These are phyloP conservation scores for Natator depressus DNA, from an alignment of 2,113 vertebrate species.

Conservation along the genomic window DNA sequence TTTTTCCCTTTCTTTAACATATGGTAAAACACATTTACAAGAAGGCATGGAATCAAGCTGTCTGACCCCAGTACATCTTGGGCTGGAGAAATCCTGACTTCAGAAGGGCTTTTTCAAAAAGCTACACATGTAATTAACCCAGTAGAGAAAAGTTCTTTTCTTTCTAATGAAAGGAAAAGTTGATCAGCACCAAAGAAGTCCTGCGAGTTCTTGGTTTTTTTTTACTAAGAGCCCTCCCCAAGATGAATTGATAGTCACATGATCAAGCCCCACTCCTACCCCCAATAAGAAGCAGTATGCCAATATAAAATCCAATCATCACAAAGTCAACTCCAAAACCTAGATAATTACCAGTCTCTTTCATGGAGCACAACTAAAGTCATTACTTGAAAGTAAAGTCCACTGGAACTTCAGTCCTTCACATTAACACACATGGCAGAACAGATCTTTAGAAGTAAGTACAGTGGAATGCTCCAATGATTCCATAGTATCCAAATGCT, in stretches of 20 bases:
- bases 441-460: background rate
- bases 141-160: background rate
- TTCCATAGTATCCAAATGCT: background rate
- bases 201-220: background rate
- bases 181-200: background rate
- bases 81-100: background rate
- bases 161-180: background rate
- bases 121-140: slow-evolving; percentile 15
- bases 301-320: background rate
- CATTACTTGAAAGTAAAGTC: background rate
- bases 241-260: background rate
- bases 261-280: background rate
- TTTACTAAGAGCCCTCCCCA: background rate
- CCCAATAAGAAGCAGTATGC: background rate
- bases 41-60: background rate
- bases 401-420: background rate
- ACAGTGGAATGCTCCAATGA: background rate
- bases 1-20: background rate
- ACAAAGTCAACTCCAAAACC: background rate
- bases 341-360: background rate
- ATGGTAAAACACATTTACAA: background rate
- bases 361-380: background rate
- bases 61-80: background rate
- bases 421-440: background rate
- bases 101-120: background rate